phyloP scores from a whole-genome alignment of 2,797 vertebrate species.

The Hemitrygon akajei region DNA sequence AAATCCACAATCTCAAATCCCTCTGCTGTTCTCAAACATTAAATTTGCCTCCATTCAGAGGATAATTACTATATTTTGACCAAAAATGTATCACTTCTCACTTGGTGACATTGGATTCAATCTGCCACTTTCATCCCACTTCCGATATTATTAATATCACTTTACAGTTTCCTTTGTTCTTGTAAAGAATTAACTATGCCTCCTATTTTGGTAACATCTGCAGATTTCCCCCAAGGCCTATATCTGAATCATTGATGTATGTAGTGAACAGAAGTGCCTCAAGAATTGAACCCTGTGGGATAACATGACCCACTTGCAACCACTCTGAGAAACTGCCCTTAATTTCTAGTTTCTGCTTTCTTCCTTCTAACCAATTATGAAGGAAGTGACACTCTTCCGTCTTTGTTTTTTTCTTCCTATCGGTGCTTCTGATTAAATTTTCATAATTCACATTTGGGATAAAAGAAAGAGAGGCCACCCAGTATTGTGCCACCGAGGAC shows the following conservation, averaged over 20 bases:
- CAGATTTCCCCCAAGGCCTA: not conserved
- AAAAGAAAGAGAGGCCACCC: not conserved
- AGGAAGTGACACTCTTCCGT: slow-evolving; percentile 2
- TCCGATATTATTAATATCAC: not conserved
- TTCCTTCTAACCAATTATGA: slow-evolving; percentile 30
- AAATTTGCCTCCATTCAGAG: not conserved
- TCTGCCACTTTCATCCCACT: slow-evolving; percentile 1
- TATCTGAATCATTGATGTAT: slow-evolving; percentile 28
- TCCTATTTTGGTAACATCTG: slow-evolving; percentile 11
- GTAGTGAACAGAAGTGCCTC: slow-evolving; percentile 29
- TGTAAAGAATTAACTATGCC: slow-evolving; percentile 12
- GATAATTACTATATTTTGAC: not conserved
- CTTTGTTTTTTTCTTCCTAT: not conserved
- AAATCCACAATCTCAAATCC: not conserved
- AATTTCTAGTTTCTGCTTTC: slow-evolving; percentile 1
- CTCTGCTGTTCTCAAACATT: not conserved
- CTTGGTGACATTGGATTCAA: not conserved
- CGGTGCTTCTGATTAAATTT: not conserved
- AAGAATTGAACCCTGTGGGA: slow-evolving; percentile 31
- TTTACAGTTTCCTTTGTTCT: not conserved
- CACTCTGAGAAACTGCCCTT: slow-evolving; percentile 7
- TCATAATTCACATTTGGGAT: not conserved
- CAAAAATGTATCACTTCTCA: not conserved
- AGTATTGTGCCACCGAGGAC: not conserved
- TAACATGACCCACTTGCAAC: slow-evolving; percentile 29